These are phyloP conservation scores for Callinectes sapidus DNA, from an alignment of 2,888 invertebrate species.

Conservation along the genomic window DNA sequence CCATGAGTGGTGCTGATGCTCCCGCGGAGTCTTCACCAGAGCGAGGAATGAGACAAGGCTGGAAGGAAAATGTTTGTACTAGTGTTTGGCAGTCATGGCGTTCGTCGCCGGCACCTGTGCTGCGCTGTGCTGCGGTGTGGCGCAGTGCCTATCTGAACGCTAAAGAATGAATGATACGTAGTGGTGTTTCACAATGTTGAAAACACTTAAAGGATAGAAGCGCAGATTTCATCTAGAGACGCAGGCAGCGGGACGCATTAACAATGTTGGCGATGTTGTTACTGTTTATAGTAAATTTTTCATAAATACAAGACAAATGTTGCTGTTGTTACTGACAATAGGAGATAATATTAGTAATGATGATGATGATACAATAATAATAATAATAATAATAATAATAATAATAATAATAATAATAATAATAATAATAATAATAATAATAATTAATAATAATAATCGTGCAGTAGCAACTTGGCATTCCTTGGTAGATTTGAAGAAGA, in stretches of 20 bases:
- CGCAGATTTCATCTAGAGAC: too few species aligned
- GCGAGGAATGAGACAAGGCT: neutral
- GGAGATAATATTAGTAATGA: neutral
- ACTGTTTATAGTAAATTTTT: neutral
- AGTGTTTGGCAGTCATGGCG: too few species aligned
- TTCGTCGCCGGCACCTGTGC: too few species aligned
- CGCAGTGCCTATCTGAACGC: too few species aligned
- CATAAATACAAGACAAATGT: neutral
- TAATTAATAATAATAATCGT: neutral
- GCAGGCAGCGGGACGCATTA: too few species aligned
- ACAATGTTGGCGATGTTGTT: neutral
- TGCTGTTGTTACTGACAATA: neutral
- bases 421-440: neutral
- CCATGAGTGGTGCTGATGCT: neutral
- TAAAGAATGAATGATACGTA: too few species aligned
- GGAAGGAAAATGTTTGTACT: neutral
- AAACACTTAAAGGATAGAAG: too few species aligned
- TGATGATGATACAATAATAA: neutral
- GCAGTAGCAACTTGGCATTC: neutral
- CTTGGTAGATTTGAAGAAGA: too few species aligned
- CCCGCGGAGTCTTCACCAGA: neutral
- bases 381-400: neutral
- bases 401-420: neutral
- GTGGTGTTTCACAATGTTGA: too few species aligned
- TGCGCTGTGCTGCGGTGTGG: too few species aligned